Evolutionary conservation across 2,888 invertebrate species (phyloP), one percentile per base, ranked within the genome.

Genomic region (Drosophila niveifrons): DNA sequence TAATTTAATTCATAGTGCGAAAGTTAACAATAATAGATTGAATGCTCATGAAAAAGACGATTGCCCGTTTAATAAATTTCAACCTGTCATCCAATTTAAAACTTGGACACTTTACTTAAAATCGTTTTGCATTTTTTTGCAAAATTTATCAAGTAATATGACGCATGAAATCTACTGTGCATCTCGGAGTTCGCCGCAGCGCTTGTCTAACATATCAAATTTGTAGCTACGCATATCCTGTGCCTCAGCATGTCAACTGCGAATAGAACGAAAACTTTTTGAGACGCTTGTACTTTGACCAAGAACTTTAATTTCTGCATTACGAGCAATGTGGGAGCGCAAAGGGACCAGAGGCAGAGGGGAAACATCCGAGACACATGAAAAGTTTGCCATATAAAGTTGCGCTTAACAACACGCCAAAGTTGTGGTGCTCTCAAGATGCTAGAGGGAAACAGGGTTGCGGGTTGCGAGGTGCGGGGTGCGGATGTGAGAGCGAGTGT

Each of bases 121-220:
- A 31, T 10, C 3, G 31, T 10, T 31, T 10, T 31, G 29, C 2
- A 11, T 0, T 31, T 9, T 23, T 23, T 23, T 1, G 3, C 7
- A 7, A 13, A 28, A 41, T 43, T 29, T 55, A 29, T 31, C 10
- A 7, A 9, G 11, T n/a, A 18, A 41, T n/a, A 9, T 43, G 17
- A 8, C 0, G 9, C 11, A 31, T 18, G 18, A 23, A 18, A 2
- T 9, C 78, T 74, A 78, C 66, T 70, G 63, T 76, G 61, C 62
- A 13, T 23, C 23, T 31, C 17, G 46, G 47, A 50, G 72, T 61
- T 3, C 51, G 58, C 80, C 77, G 41, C 86, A 63, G 39, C 61
- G 72, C 83, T 87, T 87, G 87, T 86, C 86, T 87, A 87, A 87
- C 87, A 87, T 85, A 85, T 87, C 87, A 87, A 82, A 86, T 87